Evolutionary conservation across 2,797 vertebrate species (phyloP).

Genomic region (Notamacropus eugenii): DNA sequence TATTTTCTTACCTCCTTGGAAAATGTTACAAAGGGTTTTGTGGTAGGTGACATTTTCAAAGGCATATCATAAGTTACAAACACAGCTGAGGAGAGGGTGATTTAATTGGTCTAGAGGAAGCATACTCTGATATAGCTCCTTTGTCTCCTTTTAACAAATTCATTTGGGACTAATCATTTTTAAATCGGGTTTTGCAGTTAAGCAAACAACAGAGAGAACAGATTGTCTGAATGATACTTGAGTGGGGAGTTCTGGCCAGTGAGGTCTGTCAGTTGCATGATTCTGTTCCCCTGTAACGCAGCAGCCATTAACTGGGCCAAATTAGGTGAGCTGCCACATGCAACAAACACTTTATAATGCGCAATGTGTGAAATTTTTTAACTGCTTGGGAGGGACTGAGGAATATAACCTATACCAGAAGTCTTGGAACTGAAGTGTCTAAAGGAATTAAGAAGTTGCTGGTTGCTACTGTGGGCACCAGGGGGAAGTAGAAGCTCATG

Average conservation of each 20-base stretch:
- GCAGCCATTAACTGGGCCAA: neutral
- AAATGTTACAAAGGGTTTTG: conserved; percentile 27
- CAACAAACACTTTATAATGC: conserved; percentile 20
- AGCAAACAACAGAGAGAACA: conserved; percentile 14
- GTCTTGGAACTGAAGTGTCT: conserved; percentile 17
- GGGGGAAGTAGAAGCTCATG: conserved; percentile 66
- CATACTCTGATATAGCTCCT: conserved; percentile 7
- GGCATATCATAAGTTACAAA: neutral
- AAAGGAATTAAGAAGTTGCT: conserved; percentile 12
- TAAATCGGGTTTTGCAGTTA: neutral
- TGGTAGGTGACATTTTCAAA: conserved; percentile 26
- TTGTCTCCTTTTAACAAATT: neutral
- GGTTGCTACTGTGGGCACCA: conserved; percentile 18
- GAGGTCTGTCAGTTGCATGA: neutral
- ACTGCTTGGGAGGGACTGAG: neutral
- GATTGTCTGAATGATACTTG: conserved; percentile 7
- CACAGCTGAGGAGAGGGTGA: neutral
- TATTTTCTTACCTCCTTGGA: conserved; percentile 29
- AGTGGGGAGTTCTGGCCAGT: neutral
- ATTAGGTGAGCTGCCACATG: neutral
- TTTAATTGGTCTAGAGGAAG: conserved; percentile 28
- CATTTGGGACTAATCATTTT: conserved; percentile 2
- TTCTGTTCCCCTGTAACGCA: neutral
- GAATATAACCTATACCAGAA: neutral
- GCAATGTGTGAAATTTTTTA: conserved; percentile 17